A percentile compares a stretch with the other conserved stretches of the same genome.
These are phyloP conservation scores for Drosophila bocqueti DNA, from an alignment of 1,140 invertebrate species.

Conservation along the genomic window DNA sequence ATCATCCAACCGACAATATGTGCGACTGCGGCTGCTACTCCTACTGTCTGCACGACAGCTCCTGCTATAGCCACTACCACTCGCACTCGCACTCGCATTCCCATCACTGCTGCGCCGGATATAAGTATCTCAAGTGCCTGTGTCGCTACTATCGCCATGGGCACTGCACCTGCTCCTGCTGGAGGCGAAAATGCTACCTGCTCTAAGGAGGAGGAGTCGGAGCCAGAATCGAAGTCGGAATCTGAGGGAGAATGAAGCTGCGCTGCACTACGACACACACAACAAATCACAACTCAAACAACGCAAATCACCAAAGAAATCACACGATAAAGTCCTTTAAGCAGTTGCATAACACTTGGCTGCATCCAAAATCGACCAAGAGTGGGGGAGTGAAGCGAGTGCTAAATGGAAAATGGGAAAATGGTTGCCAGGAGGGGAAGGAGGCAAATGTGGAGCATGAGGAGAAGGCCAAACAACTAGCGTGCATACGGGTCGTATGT, in stretches of 20 bases:
- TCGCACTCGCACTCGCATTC: constrained; percentile 65
- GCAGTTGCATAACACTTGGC: constrained; percentile 82
- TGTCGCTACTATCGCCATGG: constrained; percentile 75
- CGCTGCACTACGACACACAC: constrained; percentile 24
- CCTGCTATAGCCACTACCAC: constrained; percentile 72
- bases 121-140: constrained; percentile 78
- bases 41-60: constrained; percentile 71
- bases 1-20: constrained; percentile 49
- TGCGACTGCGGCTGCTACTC: constrained; percentile 78
- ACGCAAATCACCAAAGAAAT: constrained; percentile 61
- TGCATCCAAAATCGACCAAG: constrained; percentile 57
- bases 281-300: constrained; percentile 69
- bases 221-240: neutral
- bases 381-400: constrained; percentile 5
- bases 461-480: constrained; percentile 64
- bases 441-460: constrained; percentile 5
- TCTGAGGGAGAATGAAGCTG: neutral
- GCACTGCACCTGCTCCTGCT: constrained; percentile 78
- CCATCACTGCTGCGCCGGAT: constrained; percentile 77
- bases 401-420: constrained; percentile 7
- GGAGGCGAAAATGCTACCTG: constrained; percentile 75
- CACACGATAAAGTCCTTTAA: constrained; percentile 81
- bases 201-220: constrained; percentile 53
- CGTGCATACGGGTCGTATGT: constrained; percentile 79
- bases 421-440: neutral